A percentile compares a stretch with the other conserved stretches of the same genome.
phyloP scores from a whole-genome alignment of 1,140 invertebrate species.

The Zaprionus vittiger region DNA sequence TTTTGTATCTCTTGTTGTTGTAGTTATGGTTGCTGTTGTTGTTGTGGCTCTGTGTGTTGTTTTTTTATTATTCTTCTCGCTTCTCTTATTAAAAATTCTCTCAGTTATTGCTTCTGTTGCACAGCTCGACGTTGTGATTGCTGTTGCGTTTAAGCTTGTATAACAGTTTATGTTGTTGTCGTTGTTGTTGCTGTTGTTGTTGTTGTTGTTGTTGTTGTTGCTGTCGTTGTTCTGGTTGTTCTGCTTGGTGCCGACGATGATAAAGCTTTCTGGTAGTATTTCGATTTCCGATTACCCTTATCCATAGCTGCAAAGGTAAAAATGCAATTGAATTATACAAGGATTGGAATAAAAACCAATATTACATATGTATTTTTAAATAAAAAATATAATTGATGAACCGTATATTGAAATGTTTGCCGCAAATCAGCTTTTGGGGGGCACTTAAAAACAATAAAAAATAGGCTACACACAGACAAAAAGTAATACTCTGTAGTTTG shows the following conservation, averaged over 20 bases:
- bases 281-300: slow-evolving; percentile 12
- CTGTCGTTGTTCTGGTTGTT: slow-evolving; percentile 5
- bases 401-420: neutral
- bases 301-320: slow-evolving; percentile 38
- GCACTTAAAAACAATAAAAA: neutral
- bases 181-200: no score
- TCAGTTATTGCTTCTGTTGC: slow-evolving; percentile 16
- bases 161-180: slow-evolving; percentile 12
- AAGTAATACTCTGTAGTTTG: neutral
- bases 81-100: slow-evolving; percentile 27
- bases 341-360: neutral
- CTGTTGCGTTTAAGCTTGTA: slow-evolving; percentile 6
- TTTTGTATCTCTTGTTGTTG: slow-evolving; percentile 39
- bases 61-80: slow-evolving; percentile 9
- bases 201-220: neutral
- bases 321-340: slow-evolving; percentile 6
- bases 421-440: neutral
- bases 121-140: slow-evolving; percentile 15
- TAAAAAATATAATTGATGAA: neutral
- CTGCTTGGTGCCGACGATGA: neutral
- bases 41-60: slow-evolving; percentile 7
- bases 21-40: slow-evolving; percentile 21
- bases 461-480: neutral
- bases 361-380: neutral
- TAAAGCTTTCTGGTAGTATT: slow-evolving; percentile 7